Evolutionary conservation across 37 sponge, comb jelly and placozoan genomes (phyloP).

Genomic region (Mnemiopsis leidyi): DNA sequence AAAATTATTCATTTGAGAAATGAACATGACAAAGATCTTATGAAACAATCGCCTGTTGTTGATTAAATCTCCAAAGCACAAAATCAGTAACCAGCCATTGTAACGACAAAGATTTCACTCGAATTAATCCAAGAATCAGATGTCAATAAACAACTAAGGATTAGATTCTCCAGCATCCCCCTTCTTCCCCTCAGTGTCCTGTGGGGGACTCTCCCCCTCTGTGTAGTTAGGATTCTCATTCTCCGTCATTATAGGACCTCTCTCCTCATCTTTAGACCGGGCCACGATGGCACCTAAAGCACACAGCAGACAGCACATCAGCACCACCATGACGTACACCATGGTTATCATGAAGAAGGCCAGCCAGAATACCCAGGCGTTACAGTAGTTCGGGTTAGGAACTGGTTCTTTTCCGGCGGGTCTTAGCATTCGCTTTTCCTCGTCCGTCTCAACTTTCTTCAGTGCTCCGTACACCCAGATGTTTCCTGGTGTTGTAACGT

Average conservation of each 20-base stretch:
- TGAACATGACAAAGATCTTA: too few species aligned
- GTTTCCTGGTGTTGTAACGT: conserved; percentile 20
- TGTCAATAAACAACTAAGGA: too few species aligned
- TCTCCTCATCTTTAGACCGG: neutral
- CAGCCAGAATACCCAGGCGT: conserved; percentile 12
- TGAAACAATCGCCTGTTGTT: too few species aligned
- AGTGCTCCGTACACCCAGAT: neutral
- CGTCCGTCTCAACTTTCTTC: neutral
- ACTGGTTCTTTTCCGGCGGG: neutral
- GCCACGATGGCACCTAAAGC: neutral
- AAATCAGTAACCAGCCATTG: too few species aligned
- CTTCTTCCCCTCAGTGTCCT: too few species aligned
- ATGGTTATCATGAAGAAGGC: conserved; percentile 15
- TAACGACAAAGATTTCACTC: too few species aligned
- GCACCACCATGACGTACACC: neutral
- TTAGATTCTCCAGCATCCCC: too few species aligned
- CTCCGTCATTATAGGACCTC: neutral
- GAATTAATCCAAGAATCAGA: too few species aligned
- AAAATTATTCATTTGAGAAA: too few species aligned
- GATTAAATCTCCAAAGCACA: too few species aligned
- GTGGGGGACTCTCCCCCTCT: neutral
- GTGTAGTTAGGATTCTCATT: neutral
- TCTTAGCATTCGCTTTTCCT: neutral
- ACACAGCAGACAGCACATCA: conserved; percentile 1
- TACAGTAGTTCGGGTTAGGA: conserved; percentile 4